Evolutionary conservation across 1,140 invertebrate species (phyloP), one percentile per base, ranked within the genome.

Genomic region (Cardiocondyla obscurior): DNA sequence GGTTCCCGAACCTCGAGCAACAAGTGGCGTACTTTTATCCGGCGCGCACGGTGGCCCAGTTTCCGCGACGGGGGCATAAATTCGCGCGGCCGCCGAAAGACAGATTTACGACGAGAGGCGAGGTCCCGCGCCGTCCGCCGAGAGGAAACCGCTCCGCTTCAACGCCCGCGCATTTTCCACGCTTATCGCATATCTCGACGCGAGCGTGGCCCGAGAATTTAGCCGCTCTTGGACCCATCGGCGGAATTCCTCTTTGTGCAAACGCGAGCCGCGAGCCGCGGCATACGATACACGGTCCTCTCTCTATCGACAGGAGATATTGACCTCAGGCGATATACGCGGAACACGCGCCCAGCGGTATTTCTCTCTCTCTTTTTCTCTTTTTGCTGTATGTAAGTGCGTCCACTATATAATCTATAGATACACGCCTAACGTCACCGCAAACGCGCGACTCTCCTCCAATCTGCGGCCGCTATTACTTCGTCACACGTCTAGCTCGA

Each of bases 1-100:
- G n/a, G n/a, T 39, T 8, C 6, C 36, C 36, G 22, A 12, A n/a
- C 22, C 36, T 39, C 0, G 42, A 81, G 84, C 85, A 87, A 87
- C 85, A 87, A 87, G 85, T 87, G 85, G 85, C 81, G 82, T 62
- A 67, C 84, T 87, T 87, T 87, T 83, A 87, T 87, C 81, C 57
- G 44, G 16, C 25, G 58, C 25, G 44, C 53, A 28, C 57, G 70
- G 36, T 83, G 81, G 81, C 85, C 85, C 85, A 87, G 85, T 87
- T 87, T 86, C 72, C 84, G 39, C 64, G 77, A n/a, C 39, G 46
- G 39, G 39, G 58, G 64, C 70, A 72, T 79, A 86, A 87, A 87
- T 87, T 85, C 57, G 62, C 79, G 42, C 53, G 42, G 49, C 44
- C 65, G 65, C 44, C 58, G 79, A 58, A 49, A 77, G 79, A 64